A percentile compares a stretch with the other conserved stretches of the same genome.
phyloP scores from a whole-genome alignment of 2,888 invertebrate species.

The Cataglyphis albicans region DNA sequence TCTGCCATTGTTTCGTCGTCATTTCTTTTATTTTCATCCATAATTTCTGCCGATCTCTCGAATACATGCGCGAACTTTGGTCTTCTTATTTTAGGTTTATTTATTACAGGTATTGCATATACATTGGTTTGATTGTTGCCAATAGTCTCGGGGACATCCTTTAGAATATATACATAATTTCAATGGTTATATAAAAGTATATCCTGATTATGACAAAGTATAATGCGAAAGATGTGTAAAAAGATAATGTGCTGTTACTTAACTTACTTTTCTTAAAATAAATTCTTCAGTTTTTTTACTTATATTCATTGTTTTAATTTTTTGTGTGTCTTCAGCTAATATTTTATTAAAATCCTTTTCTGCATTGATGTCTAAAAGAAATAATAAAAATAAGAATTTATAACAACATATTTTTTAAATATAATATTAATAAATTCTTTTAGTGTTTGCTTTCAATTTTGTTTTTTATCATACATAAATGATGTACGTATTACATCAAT shows the following conservation, averaged over 20 bases:
- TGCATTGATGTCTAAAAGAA: not conserved
- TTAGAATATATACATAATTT: conserved; percentile 5
- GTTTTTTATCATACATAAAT: not conserved
- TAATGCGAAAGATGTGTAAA: not conserved
- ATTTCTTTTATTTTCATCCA: not conserved
- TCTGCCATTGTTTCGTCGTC: not conserved
- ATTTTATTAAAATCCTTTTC: not conserved
- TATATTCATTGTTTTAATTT: not conserved
- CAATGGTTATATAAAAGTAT: conserved; percentile 1
- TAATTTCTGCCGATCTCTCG: conserved; percentile 36
- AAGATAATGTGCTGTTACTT: not conserved
- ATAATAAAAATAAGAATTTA: conserved; percentile 16
- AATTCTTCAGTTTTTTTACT: not conserved
- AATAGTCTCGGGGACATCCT: not conserved
- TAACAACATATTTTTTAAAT: not conserved
- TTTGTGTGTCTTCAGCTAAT: not conserved
- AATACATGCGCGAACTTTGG: not conserved
- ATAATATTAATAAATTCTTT: not conserved
- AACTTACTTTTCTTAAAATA: conserved; percentile 9
- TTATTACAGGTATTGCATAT: not conserved
- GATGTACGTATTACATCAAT: not conserved
- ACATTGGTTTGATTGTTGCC: not conserved
- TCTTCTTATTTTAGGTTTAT: not conserved
- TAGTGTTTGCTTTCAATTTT: not conserved
- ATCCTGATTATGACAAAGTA: not conserved